These are phyloP conservation scores for Argyra leucocephala DNA, from an alignment of 2,888 invertebrate genomes.

Conservation along the genomic window DNA sequence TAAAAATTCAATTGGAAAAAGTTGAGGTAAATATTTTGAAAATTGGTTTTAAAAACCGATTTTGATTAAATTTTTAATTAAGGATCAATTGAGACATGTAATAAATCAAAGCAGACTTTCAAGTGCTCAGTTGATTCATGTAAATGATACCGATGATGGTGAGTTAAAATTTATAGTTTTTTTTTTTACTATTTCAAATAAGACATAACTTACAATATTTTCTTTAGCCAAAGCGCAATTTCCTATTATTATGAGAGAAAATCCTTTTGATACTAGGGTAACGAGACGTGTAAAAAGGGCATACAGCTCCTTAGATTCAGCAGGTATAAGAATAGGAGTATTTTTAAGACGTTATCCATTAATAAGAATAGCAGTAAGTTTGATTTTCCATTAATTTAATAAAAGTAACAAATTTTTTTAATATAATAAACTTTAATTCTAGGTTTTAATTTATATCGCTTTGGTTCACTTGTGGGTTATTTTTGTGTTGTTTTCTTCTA, in stretches of 20 bases:
- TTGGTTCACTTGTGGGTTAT: background rate
- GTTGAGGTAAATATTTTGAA: slow-evolving; percentile 49
- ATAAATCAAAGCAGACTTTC: slow-evolving; percentile 47
- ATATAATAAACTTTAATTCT: background rate
- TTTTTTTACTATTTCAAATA: background rate
- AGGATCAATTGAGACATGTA: slow-evolving; percentile 51
- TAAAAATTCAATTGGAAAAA: slow-evolving; percentile 74
- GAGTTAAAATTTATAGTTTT: slow-evolving; percentile 18
- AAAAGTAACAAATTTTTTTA: background rate
- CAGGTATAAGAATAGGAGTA: slow-evolving; percentile 68
- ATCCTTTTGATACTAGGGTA: slow-evolving; percentile 66
- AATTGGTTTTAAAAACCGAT: slow-evolving; percentile 13
- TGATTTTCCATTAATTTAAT: slow-evolving; percentile 57
- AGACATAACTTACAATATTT: slow-evolving; percentile 23
- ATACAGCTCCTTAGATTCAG: slow-evolving; percentile 63
- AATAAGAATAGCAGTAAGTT: slow-evolving; percentile 66
- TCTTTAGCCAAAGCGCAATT: slow-evolving; percentile 54
- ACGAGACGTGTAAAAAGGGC: slow-evolving; percentile 67
- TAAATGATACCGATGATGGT: slow-evolving; percentile 61
- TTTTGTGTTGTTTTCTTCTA: background rate
- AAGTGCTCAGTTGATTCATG: slow-evolving; percentile 47
- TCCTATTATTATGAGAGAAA: slow-evolving; percentile 61
- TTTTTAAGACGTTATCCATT: slow-evolving; percentile 73
- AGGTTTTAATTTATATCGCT: background rate
- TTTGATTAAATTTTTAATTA: slow-evolving; percentile 23